phyloP scores from a whole-genome alignment of 2,797 vertebrate genomes.

The Pangasius sanitwongsei region DNA sequence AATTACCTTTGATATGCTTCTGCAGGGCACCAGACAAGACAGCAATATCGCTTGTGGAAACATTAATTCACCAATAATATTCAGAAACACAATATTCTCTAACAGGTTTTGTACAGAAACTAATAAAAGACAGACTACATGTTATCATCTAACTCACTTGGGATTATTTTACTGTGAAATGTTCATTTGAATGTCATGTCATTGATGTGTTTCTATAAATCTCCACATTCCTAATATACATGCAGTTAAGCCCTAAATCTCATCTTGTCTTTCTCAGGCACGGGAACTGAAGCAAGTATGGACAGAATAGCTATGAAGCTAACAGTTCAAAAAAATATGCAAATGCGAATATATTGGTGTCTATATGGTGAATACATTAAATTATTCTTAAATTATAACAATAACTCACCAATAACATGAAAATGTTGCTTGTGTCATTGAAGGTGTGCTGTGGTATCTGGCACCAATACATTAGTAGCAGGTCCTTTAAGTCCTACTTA shows the following conservation, averaged over 20 bases:
- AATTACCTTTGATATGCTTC: not conserved
- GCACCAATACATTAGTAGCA: too few relatives aligned
- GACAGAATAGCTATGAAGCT: not conserved
- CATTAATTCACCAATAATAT: not conserved
- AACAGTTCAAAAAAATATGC: not conserved
- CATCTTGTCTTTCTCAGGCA: not conserved
- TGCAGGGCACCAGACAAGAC: not conserved
- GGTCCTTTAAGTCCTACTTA: too few relatives aligned
- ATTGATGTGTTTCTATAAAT: slow-evolving; percentile 9
- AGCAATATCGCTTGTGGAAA: not conserved
- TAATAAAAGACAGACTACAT: not conserved
- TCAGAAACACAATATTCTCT: not conserved
- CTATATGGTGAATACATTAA: not conserved
- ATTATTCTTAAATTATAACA: not conserved
- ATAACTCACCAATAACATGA: not conserved
- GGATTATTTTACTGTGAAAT: not conserved
- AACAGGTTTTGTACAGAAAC: not conserved
- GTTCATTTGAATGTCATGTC: slow-evolving; percentile 8
- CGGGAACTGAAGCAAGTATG: not conserved
- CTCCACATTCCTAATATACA: not conserved
- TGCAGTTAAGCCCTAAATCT: not conserved
- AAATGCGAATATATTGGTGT: not conserved
- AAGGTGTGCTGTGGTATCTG: too few relatives aligned
- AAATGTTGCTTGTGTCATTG: not conserved
- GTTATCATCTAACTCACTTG: not conserved